Conservation (phyloP, 1,140 invertebrate species). For the Drosophila pandora region DNA sequence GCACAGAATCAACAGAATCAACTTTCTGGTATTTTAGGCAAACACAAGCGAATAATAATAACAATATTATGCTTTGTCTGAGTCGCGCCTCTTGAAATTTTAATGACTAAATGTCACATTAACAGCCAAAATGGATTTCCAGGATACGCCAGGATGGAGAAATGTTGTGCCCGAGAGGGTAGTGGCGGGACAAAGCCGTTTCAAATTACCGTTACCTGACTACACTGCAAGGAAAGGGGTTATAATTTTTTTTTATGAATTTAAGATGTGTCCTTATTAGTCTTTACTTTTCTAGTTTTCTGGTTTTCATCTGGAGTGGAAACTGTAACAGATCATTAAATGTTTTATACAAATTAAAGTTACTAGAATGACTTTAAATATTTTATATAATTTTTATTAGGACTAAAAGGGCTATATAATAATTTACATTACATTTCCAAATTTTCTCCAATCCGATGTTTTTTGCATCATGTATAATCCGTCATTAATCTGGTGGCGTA, state of each 20-base stretch:
- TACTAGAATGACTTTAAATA: no score
- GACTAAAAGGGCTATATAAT: not conserved
- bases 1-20: constrained; percentile 3
- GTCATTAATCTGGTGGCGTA: constrained; percentile 36
- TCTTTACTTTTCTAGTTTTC: no score
- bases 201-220: constrained; percentile 6
- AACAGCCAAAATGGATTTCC: constrained; percentile 67
- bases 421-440: not conserved
- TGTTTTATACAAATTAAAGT: no score
- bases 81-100: constrained; percentile 68
- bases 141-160: constrained; percentile 30
- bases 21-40: constrained; percentile 28
- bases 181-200: not conserved
- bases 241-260: not conserved
- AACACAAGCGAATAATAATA: constrained; percentile 60
- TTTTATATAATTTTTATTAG: no score
- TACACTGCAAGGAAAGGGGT: constrained; percentile 2
- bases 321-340: no score
- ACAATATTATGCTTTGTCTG: constrained; percentile 69
- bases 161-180: constrained; percentile 14
- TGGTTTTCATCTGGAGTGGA: no score
- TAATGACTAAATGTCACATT: constrained; percentile 76
- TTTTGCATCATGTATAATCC: constrained; percentile 14
- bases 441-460: not conserved
- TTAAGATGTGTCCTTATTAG: not conserved